These are phyloP conservation scores for Cynocephalus volans DNA, from an alignment of 2,113 vertebrate species.

Conservation along the genomic window DNA sequence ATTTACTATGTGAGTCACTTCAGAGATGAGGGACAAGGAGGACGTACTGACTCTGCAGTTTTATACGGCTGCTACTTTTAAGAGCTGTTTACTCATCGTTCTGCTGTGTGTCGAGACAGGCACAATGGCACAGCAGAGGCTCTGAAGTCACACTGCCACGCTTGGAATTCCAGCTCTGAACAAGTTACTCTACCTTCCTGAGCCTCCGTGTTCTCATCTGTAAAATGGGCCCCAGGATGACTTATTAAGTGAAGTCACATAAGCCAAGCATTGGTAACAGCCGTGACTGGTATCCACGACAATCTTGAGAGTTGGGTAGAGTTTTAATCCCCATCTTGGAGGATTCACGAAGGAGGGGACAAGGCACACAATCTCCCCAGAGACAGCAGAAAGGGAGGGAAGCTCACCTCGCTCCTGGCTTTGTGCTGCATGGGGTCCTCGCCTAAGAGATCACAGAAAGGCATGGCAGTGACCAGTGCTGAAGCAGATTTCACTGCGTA, in stretches of 20 bases:
- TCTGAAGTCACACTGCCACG: background rate
- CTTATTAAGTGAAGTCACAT: background rate
- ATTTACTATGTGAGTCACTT: background rate
- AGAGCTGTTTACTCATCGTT: background rate
- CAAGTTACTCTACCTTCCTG: background rate
- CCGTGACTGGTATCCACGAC: background rate
- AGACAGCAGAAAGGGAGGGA: background rate
- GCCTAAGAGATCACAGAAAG: background rate
- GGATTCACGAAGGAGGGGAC: background rate
- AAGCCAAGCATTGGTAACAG: background rate
- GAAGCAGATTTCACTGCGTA: background rate
- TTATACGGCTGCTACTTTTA: rapidly evolving
- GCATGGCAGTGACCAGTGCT: background rate
- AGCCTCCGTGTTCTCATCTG: background rate
- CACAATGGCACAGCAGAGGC: background rate
- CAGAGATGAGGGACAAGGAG: background rate
- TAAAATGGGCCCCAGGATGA: background rate
- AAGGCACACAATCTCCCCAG: background rate
- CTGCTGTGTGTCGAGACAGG: background rate
- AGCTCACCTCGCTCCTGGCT: background rate
- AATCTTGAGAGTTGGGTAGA: background rate
- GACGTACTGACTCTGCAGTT: background rate
- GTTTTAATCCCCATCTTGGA: background rate
- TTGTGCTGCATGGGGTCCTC: background rate
- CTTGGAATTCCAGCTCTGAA: background rate